Evolutionary conservation across 2,113 vertebrate species (phyloP), one percentile per base, ranked within the genome.

Genomic region (Cacatua alba): DNA sequence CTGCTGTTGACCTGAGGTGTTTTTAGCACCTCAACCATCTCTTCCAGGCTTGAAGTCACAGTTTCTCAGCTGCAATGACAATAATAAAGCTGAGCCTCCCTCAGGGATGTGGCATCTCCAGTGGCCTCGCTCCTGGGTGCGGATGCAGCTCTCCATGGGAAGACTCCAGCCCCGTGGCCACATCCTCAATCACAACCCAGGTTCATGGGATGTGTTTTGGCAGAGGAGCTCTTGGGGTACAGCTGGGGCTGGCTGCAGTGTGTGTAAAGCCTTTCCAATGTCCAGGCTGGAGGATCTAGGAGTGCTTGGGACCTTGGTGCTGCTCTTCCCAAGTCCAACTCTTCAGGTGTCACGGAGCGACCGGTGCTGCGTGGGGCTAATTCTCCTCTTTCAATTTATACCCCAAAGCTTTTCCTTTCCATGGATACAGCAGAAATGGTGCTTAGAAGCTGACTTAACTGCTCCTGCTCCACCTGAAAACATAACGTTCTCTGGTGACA

Each of bases 231-330:
- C 52, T 25, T 1, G 55, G 31, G 77, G 65, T 35, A 2, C 57
- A 25, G 64, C 20, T 2, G 2, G 49, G 67, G 25, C 1, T 4
- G 15, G 4, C n/a, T 17, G 35, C 68, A 21, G 53, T 0, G 0
- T 2, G 0, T 10, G 8, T 7, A 8, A 37, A 3, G 25, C 26
- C 31, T 16, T 62, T 26, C 26, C 18, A 0, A 0, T 0, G 5
- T 3, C 57, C 29, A 15, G 18, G 51, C 37, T 16, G 79, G 65
- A 57, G 21, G 20, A 82, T 41, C 51, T 31, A 4, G 29, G 25
- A 16, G 41, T 0, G 4, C 13, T 9, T 11, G 53, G 35, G 4
- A 31, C 60, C 28, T 0, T 5, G 15, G 7, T 4, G 28, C 59
- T n/a, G 33, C n/a, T 48, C 25, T 33, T 65, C n/a, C 35, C 48